Evolutionary conservation across 2,113 vertebrate species (phyloP).

Genomic region (Thamnophis sirtalis): DNA sequence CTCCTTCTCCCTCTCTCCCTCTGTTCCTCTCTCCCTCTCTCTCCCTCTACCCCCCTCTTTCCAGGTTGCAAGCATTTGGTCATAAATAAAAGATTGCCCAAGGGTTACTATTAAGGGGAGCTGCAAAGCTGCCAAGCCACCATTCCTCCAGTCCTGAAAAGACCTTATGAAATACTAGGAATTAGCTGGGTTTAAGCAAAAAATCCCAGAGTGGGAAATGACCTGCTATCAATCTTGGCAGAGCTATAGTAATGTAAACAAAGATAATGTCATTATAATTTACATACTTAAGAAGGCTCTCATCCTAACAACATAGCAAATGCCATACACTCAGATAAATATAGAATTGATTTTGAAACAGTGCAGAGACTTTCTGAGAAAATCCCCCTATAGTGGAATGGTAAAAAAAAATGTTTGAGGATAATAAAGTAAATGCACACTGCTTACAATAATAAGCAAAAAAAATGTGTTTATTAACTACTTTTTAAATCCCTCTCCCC

Average conservation of each 20-base stretch:
- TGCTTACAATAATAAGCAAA: not conserved
- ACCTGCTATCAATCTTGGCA: not conserved
- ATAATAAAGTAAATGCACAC: not conserved
- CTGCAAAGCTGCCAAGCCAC: not conserved
- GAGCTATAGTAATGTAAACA: not conserved
- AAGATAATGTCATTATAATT: not conserved
- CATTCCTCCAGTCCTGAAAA: not conserved
- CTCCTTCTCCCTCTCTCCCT: no score
- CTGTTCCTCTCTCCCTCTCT: accelerated
- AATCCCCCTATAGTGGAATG: not conserved
- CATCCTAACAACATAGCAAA: not conserved
- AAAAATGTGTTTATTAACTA: not conserved
- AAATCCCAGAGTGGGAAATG: not conserved
- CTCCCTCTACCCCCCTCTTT: not conserved
- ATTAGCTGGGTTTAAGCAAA: not conserved
- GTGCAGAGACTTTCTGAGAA: not conserved
- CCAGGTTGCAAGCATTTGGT: not conserved
- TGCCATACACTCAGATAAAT: not conserved
- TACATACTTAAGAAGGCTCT: not conserved
- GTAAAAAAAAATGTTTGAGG: not conserved
- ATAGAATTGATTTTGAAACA: not conserved
- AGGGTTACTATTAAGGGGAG: not conserved
- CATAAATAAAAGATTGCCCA: not conserved
- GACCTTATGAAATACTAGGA: not conserved
- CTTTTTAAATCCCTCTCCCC: not conserved